Percentiles rank a stretch among this genome's conserved stretches.
Conservation (phyloP, 2,113 vertebrate genomes). For the Hipposideros armiger region DNA sequence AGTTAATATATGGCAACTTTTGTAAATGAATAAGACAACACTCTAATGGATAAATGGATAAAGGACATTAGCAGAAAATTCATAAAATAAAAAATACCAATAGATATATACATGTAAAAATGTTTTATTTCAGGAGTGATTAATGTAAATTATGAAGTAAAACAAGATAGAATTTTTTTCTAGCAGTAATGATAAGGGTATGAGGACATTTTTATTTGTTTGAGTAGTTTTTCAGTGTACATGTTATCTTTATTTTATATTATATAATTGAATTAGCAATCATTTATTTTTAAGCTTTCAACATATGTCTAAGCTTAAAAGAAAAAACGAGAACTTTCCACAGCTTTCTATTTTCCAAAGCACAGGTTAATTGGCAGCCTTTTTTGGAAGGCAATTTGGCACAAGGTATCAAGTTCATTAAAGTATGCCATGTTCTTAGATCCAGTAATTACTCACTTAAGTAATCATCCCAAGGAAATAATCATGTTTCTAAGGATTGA, state of each 20-base stretch:
- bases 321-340: not conserved
- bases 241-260: slow-evolving; percentile 17
- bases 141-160: not conserved
- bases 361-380: not conserved
- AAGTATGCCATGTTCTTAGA: not conserved
- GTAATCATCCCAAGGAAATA: not conserved
- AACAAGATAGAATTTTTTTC: not conserved
- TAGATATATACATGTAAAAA: not conserved
- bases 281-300: not conserved
- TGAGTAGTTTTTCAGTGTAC: not conserved
- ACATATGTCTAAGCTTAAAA: not conserved
- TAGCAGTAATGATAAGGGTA: not conserved
- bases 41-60: not conserved
- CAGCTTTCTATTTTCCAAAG: not conserved
- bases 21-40: not conserved
- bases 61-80: not conserved
- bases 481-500: not conserved
- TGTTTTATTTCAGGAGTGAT: not conserved
- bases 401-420: not conserved
- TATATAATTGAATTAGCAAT: not conserved
- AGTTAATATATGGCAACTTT: not conserved
- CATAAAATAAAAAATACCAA: not conserved
- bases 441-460: not conserved
- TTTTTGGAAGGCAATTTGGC: slow-evolving; percentile 33
- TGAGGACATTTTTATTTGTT: not conserved